Conservation (phyloP, 2,797 vertebrate genomes). For the Falco peregrinus region DNA sequence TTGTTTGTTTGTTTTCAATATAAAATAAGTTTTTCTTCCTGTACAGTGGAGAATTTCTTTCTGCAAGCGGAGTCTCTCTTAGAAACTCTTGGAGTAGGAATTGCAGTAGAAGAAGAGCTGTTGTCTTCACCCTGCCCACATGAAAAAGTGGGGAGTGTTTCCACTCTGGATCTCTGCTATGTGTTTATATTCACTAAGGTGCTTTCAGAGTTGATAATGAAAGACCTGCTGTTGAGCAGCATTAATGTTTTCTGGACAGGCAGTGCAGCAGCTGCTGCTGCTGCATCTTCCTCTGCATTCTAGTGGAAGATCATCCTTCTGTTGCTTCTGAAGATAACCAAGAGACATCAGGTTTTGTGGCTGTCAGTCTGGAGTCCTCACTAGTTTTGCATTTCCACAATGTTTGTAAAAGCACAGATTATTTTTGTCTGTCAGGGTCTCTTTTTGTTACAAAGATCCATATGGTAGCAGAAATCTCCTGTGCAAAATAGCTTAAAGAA, state of each 20-base stretch:
- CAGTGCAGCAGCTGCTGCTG: background rate
- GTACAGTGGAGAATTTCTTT: background rate
- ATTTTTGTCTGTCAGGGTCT: constrained; percentile 24
- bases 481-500: background rate
- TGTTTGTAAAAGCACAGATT: background rate
- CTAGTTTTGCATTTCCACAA: background rate
- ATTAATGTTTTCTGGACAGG: background rate
- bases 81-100: background rate
- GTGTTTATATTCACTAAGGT: background rate
- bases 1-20: too few species aligned
- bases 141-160: background rate
- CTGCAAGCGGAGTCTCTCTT: background rate
- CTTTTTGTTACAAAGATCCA: background rate
- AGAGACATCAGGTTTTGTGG: background rate
- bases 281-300: background rate
- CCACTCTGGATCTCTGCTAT: background rate
- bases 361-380: background rate
- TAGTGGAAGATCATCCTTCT: background rate
- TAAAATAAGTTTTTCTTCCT: background rate
- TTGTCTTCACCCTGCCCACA: background rate
- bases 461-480: background rate
- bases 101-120: background rate
- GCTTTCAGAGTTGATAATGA: accelerated
- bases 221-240: background rate
- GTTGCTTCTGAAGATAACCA: background rate